phyloP scores from a whole-genome alignment of 2,113 vertebrate genomes.

The Corythoichthys intestinalis region DNA sequence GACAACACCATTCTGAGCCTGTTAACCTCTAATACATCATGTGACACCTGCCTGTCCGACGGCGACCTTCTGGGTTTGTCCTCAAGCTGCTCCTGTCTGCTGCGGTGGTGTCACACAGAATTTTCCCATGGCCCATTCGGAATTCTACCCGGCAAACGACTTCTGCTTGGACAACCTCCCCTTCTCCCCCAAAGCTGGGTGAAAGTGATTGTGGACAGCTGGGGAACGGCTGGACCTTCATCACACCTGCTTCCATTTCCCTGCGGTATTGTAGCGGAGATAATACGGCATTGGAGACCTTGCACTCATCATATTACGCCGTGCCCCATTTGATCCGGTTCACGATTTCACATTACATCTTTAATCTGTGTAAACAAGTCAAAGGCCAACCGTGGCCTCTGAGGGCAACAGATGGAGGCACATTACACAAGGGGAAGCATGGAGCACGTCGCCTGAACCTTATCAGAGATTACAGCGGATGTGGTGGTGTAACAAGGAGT shows the following conservation, averaged over 20 bases:
- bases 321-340: slow-evolving; percentile 41
- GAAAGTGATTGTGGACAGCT: slow-evolving; percentile 49
- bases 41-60: slow-evolving; percentile 51
- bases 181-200: slow-evolving; percentile 6
- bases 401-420: slow-evolving; percentile 25
- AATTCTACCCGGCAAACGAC: slow-evolving; percentile 52
- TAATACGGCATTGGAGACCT: slow-evolving; percentile 56
- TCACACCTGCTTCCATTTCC: slow-evolving; percentile 46
- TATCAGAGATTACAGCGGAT: slow-evolving; percentile 49
- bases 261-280: slow-evolving; percentile 43
- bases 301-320: slow-evolving; percentile 60
- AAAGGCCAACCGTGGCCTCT: slow-evolving; percentile 53
- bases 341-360: slow-evolving; percentile 60
- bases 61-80: slow-evolving; percentile 56
- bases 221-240: slow-evolving; percentile 44
- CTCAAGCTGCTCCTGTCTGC: slow-evolving; percentile 31
- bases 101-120: slow-evolving; percentile 41
- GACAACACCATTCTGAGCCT: slow-evolving; percentile 28
- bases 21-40: slow-evolving; percentile 56
- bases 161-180: slow-evolving; percentile 42
- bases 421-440: slow-evolving; percentile 46
- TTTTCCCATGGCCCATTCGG: slow-evolving; percentile 49
- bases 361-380: slow-evolving; percentile 67
- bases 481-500: slow-evolving; percentile 49
- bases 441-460: slow-evolving; percentile 22